Percentiles rank a stretch among this genome's conserved stretches.
phyloP scores from a whole-genome alignment of 2,888 invertebrate species.

The Drosophila robusta region DNA sequence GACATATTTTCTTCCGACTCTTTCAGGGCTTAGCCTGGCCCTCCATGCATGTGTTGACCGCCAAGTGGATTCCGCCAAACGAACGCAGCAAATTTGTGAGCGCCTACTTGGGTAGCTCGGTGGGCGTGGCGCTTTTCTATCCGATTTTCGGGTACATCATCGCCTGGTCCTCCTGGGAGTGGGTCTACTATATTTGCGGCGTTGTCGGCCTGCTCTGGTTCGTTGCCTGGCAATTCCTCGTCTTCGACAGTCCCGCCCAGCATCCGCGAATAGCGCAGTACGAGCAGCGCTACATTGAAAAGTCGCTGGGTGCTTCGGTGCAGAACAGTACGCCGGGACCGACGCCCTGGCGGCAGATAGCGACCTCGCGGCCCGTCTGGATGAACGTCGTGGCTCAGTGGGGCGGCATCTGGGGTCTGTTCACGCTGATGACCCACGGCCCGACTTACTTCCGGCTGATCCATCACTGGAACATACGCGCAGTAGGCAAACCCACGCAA shows the following conservation, averaged over 20 bases:
- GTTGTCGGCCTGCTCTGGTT: conserved; percentile 89
- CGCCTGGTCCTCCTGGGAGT: conserved; percentile 89
- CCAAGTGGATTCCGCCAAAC: conserved; percentile 92
- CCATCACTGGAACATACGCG: conserved; percentile 89
- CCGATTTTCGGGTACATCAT: conserved; percentile 90
- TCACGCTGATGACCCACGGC: conserved; percentile 89
- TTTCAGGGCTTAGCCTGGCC: conserved; percentile 89
- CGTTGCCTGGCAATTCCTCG: conserved; percentile 87
- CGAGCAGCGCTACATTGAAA: conserved; percentile 87
- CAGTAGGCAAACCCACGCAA: conserved; percentile 85
- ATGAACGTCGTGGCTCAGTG: conserved; percentile 88
- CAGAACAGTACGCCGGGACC: conserved; percentile 81
- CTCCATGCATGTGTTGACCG: conserved; percentile 91
- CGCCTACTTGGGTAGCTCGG: conserved; percentile 88
- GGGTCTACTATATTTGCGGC: conserved; percentile 89
- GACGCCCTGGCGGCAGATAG: conserved; percentile 88
- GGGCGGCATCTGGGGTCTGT: conserved; percentile 89
- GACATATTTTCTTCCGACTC: neutral
- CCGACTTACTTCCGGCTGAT: conserved; percentile 90
- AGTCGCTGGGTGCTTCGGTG: conserved; percentile 86
- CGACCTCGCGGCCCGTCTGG: conserved; percentile 88
- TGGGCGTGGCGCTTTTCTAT: conserved; percentile 89
- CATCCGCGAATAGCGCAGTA: conserved; percentile 88
- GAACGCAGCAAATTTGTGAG: conserved; percentile 91
- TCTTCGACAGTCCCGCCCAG: conserved; percentile 88